Base-by-base conservation (phyloP, 2,888 invertebrate species). In the Athalia rosae region DNA sequence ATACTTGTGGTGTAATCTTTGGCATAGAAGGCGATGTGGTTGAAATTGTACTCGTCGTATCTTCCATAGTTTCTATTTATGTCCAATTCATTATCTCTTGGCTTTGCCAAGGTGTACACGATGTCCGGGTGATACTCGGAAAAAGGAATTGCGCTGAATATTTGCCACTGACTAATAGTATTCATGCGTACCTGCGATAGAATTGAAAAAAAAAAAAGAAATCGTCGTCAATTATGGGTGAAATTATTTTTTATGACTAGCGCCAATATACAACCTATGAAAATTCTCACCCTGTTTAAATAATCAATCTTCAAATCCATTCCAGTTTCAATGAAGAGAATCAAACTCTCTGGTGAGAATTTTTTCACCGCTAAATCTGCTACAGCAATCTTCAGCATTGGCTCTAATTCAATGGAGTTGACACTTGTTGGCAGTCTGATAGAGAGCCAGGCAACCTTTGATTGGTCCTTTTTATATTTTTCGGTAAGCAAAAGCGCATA, bases 71-170 rank as follows among this genome's bases (percentile, higher is more conserved):
- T 93, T 90, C 95, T 95, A 87, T 94, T 94, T 28, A 95, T 92
- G 82, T 96, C 95, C 4, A 93, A 89, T 74, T 92, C 91, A 77
- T 90, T 89, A 76, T 91, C 90, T 80, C 91, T 91, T 79, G 90
- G 62, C 13, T 78, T 81, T 48, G 85, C 84, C 73, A 87, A 83
- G 48, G 85, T 82, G 61, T 90, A 89, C 13, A 87, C 91, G 81
- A 94, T 91, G 84, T 93, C 92, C 66, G 96, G 97, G 85, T 97
- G 93, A 91, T 95, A 98, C 87, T 97, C 96, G 84, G 95, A 93
- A 90, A 98, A 99, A 28, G 96, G 96, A 82, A 97, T 94, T n/a
- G 98, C 97, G 85, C 95, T 94, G 91, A 95, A 99, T 84, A 98
- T 94, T 92, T 98, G 98, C 90, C 94, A 95, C 81, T 95, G 95